These are phyloP conservation scores for Diachasma alloeum DNA, from an alignment of 1,140 invertebrate species.

Conservation along the genomic window DNA sequence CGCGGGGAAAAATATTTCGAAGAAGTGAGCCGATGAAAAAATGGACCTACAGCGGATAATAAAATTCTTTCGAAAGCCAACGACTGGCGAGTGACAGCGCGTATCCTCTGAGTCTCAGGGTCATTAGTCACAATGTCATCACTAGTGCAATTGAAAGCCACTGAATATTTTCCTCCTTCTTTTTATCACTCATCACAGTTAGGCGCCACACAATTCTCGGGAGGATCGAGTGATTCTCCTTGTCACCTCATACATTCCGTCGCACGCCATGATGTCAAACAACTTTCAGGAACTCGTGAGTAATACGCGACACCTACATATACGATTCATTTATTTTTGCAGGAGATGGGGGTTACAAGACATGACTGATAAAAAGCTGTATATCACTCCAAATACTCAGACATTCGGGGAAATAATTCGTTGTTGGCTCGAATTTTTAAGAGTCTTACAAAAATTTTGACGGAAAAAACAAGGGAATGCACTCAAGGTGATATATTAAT, in stretches of 20 bases:
- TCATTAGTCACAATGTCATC: constrained; percentile 63
- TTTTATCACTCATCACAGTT: background rate
- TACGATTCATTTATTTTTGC: background rate
- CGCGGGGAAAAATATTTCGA: constrained; percentile 13
- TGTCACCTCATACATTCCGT: constrained; percentile 22
- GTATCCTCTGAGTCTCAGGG: constrained; percentile 29
- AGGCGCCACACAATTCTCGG: constrained; percentile 30
- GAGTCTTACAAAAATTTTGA: too few relatives aligned
- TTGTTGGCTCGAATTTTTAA: background rate
- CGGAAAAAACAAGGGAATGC: constrained; percentile 19
- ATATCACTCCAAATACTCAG: background rate
- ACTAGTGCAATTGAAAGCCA: constrained; percentile 61
- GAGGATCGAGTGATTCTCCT: constrained; percentile 22
- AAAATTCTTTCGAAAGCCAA: constrained; percentile 4
- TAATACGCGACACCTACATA: background rate
- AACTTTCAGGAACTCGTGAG: constrained; percentile 20
- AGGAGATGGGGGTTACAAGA: background rate
- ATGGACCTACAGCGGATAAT: constrained; percentile 30
- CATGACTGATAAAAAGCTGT: background rate
- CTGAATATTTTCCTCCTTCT: constrained; percentile 29
- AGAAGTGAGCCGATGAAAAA: background rate
- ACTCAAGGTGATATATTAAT: constrained; percentile 50
- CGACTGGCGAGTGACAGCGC: constrained; percentile 48
- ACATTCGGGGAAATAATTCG: background rate
- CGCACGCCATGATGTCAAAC: constrained; percentile 25